Conservation (phyloP, 1,140 invertebrate genomes). For the Bombus waltoni region DNA sequence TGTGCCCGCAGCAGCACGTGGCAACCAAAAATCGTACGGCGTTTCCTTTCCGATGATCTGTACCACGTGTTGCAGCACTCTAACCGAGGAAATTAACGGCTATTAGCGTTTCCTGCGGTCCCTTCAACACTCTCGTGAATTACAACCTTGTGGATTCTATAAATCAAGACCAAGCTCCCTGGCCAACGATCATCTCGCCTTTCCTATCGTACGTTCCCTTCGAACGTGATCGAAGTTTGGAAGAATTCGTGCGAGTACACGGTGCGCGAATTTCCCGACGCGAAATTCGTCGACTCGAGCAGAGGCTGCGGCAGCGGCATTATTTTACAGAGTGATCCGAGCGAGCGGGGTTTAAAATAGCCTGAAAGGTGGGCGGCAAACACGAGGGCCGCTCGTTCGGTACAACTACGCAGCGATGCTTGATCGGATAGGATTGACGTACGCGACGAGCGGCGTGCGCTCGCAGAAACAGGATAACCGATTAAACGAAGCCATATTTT, state of each 20-base stretch:
- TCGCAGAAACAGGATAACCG: slow-evolving; percentile 18
- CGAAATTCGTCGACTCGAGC: background rate
- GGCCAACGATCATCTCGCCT: too few relatives aligned
- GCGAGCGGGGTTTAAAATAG: slow-evolving; percentile 27
- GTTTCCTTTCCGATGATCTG: slow-evolving; percentile 54
- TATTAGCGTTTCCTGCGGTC: slow-evolving; percentile 70
- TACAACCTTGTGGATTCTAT: slow-evolving; percentile 34
- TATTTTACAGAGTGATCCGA: background rate
- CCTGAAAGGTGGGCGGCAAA: slow-evolving; percentile 21
- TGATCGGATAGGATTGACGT: slow-evolving; percentile 53
- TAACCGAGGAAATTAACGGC: slow-evolving; percentile 62
- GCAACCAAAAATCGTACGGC: slow-evolving; percentile 37
- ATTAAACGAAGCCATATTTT: slow-evolving; percentile 59
- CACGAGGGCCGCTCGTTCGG: background rate
- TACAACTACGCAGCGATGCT: slow-evolving; percentile 24
- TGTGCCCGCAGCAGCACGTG: slow-evolving; percentile 60
- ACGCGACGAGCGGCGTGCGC: background rate
- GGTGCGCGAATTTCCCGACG: background rate
- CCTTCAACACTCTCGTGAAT: slow-evolving; percentile 42
- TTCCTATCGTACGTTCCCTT: too few relatives aligned
- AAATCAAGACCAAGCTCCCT: slow-evolving; percentile 11
- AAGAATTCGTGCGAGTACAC: too few relatives aligned
- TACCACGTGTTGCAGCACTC: slow-evolving; percentile 51
- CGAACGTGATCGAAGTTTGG: too few relatives aligned
- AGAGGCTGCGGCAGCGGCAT: background rate